Conservation (phyloP, 2,797 vertebrate species). For the Erethizon dorsatum region DNA sequence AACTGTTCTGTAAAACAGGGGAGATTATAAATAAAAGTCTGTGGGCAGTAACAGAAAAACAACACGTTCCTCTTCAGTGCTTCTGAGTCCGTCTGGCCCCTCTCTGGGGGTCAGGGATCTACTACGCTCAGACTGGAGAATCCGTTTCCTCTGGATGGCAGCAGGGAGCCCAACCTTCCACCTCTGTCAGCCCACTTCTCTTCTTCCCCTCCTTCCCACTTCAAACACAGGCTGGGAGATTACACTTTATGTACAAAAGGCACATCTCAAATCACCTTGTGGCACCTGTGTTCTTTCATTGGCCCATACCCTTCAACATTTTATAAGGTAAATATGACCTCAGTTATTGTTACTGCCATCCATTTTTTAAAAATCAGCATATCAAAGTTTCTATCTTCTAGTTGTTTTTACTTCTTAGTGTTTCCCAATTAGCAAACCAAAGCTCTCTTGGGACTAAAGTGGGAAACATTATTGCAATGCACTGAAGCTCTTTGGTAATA, state of each 20-base stretch:
- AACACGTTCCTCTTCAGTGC: slow-evolving; percentile 1
- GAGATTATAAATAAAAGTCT: slow-evolving; percentile 83
- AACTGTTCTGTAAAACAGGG: slow-evolving; percentile 60
- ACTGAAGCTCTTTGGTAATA: neutral
- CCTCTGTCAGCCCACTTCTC: slow-evolving; percentile 8
- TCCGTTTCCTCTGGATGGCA: neutral
- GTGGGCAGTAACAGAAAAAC: slow-evolving; percentile 78
- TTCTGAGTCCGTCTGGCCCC: slow-evolving; percentile 61
- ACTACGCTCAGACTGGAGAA: slow-evolving; percentile 30
- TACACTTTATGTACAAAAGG: neutral
- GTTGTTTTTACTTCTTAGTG: neutral
- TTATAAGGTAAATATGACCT: neutral
- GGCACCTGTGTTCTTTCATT: neutral
- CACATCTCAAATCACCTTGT: neutral
- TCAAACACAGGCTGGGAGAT: neutral
- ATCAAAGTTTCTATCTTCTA: neutral
- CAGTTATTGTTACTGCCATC: neutral
- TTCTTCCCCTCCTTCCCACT: neutral
- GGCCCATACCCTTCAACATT: neutral
- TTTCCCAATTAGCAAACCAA: neutral
- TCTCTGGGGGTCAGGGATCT: slow-evolving; percentile 18
- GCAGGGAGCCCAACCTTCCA: neutral
- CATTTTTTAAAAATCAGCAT: neutral
- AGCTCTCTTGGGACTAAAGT: neutral
- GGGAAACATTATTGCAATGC: neutral